Conservation (phyloP, 2,888 invertebrate species). For the Thereva nobilitata region DNA sequence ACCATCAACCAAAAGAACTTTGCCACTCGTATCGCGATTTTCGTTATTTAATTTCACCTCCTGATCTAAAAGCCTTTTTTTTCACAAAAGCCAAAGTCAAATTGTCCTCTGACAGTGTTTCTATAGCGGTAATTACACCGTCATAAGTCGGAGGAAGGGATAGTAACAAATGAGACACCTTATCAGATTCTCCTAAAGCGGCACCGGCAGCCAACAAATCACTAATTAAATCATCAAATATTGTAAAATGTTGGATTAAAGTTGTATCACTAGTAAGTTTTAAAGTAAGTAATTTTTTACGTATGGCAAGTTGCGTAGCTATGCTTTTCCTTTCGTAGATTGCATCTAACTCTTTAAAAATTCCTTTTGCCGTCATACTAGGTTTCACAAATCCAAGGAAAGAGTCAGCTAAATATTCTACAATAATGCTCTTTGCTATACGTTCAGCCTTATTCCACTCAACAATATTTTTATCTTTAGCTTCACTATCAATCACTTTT, state of each 20-base stretch:
- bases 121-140: conserved; percentile 51
- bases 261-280: conserved; percentile 32
- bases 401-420: conserved; percentile 38
- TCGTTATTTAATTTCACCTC: conserved; percentile 24
- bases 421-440: conserved; percentile 33
- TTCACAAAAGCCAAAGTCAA: conserved; percentile 51
- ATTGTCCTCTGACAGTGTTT: conserved; percentile 47
- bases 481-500: conserved; percentile 33
- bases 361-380: background rate
- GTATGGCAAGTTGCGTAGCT: conserved; percentile 2
- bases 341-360: too few relatives aligned
- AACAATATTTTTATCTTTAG: conserved; percentile 13
- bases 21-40: conserved; percentile 18
- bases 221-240: conserved; percentile 50
- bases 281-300: conserved; percentile 29
- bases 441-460: conserved; percentile 38
- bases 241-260: conserved; percentile 43
- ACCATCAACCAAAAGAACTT: conserved; percentile 13
- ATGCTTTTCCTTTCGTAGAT: too few relatives aligned
- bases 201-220: conserved; percentile 51
- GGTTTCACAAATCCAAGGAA: conserved; percentile 37
- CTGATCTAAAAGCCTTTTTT: conserved; percentile 46
- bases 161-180: conserved; percentile 50
- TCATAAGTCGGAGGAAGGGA: conserved; percentile 50
- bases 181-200: conserved; percentile 51